Base-by-base conservation (phyloP, 2,797 vertebrate genomes). In the Synaphobranchus kaupii region DNA sequence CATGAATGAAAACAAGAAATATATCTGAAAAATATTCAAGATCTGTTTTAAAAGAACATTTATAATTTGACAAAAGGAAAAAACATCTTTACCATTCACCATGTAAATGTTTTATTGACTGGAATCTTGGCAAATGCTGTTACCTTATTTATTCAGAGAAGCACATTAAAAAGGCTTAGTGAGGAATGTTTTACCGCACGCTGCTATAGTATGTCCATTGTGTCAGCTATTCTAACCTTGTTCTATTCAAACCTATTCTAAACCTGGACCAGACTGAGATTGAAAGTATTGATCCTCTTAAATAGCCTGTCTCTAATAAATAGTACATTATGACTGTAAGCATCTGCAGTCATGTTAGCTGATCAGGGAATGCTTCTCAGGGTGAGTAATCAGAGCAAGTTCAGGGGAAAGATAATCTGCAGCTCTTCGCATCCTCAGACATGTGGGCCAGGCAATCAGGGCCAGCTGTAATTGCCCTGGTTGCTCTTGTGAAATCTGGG, bases 121-220 rank as follows among this genome's bases (percentile, higher is more conserved):
- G 84, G 89, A 88, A 92, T 92, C 73, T 87, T 91, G 86, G 68
- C 89, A 94, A 94, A 95, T 91, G 87, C 86, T 94, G 90, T 94
- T 95, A 94, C 91, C 91, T 95, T 94, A 95, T 94, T 93, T 94
- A 96, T 95, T 96, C 91, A 90, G 89, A 92, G 85, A 89, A 93
- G 91, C 90, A 92, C 88, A 93, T 90, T 94, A 93, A 95, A 96
- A 96, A 91, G 89, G 90, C 89, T 92, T 92, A 95, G 94, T 92
- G 93, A 94, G 96, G 95, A 94, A 93, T 95, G 94, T 96, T 96
- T 96, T 93, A 95, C 94, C 92, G 94, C 94, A 95, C 95, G 91
- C 90, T 90, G 92, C 91, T 94, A 91, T 91, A 93, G 93, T 91
- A 94, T 95, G 92, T 95, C 93, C 92, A 93, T 91, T 90, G n/a